These are phyloP conservation scores for Rotaria socialis DNA, from an alignment of 2,888 invertebrate genomes.

Conservation along the genomic window DNA sequence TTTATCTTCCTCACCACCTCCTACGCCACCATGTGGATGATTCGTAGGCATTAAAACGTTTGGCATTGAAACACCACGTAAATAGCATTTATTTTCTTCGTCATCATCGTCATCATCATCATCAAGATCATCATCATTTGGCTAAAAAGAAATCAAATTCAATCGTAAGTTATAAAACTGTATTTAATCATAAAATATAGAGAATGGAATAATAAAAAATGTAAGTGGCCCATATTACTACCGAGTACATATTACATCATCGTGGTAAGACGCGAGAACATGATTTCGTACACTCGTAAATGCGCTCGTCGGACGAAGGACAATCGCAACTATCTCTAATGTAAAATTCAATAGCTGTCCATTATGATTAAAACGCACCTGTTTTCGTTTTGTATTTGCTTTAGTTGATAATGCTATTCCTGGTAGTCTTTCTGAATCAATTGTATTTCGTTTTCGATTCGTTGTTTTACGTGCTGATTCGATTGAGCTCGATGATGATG, in stretches of 20 bases:
- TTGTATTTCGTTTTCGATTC: not conserved
- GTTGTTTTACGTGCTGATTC: slow-evolving; percentile 7
- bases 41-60: not conserved
- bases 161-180: too few species aligned
- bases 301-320: too few species aligned
- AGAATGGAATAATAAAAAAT: too few species aligned
- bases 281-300: too few species aligned
- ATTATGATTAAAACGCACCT: not conserved
- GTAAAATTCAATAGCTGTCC: too few species aligned
- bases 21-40: not conserved
- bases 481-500: slow-evolving; percentile 23
- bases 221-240: too few species aligned
- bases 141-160: not conserved
- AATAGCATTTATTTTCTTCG: slow-evolving; percentile 20
- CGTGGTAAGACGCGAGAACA: too few species aligned
- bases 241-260: too few species aligned
- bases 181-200: too few species aligned
- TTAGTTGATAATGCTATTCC: not conserved
- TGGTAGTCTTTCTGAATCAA: not conserved
- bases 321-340: too few species aligned
- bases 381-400: not conserved
- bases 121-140: slow-evolving; percentile 17
- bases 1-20: slow-evolving; percentile 44
- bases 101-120: slow-evolving; percentile 3
- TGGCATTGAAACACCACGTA: not conserved